Percentiles rank a stretch among this genome's conserved stretches.
phyloP scores from a whole-genome alignment of 23 tunicate genomes.

The Halocynthia aurantium region DNA sequence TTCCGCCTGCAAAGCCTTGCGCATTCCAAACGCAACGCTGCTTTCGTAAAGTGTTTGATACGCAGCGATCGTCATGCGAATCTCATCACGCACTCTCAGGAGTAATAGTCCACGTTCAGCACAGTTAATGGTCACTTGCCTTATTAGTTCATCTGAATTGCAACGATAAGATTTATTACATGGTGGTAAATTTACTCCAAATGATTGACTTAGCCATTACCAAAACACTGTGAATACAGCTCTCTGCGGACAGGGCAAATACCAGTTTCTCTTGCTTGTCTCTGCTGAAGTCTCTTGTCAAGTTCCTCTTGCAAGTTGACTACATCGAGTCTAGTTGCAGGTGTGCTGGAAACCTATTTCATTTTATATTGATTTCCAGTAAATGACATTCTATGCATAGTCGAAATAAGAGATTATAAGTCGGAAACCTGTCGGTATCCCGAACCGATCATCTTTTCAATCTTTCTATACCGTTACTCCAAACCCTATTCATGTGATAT shows the following conservation, averaged over 20 bases:
- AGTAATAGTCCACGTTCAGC: conserved; percentile 96
- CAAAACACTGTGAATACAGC: conserved; percentile 97
- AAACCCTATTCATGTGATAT: too few relatives aligned
- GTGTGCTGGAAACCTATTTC: conserved; percentile 84
- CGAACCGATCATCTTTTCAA: too few relatives aligned
- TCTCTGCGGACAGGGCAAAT: conserved; percentile 98
- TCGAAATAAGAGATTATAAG: too few relatives aligned
- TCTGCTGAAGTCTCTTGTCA: conserved; percentile 91
- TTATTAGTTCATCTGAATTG: conserved; percentile 81
- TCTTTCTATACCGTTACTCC: too few relatives aligned
- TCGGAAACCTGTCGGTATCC: too few relatives aligned
- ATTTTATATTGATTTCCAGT: not conserved
- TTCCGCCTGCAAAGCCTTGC: conserved; percentile 97
- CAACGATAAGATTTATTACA: not conserved
- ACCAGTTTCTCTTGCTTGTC: conserved; percentile 99
- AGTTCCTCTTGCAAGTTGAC: conserved; percentile 93
- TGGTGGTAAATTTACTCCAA: not conserved
- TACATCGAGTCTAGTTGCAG: conserved; percentile 98
- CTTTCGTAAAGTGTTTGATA: conserved; percentile 98
- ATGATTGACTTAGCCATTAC: conserved; percentile 13
- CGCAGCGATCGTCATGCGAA: conserved; percentile 97
- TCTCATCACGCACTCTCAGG: conserved; percentile 96
- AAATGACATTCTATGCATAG: too few relatives aligned
- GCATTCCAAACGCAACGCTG: conserved; percentile 96
- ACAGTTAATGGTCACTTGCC: conserved; percentile 99